A percentile compares a stretch with the other conserved stretches of the same genome.
Evolutionary conservation across 2,113 vertebrate genomes (phyloP).

Genomic region (Oreotrochilus melanogaster): DNA sequence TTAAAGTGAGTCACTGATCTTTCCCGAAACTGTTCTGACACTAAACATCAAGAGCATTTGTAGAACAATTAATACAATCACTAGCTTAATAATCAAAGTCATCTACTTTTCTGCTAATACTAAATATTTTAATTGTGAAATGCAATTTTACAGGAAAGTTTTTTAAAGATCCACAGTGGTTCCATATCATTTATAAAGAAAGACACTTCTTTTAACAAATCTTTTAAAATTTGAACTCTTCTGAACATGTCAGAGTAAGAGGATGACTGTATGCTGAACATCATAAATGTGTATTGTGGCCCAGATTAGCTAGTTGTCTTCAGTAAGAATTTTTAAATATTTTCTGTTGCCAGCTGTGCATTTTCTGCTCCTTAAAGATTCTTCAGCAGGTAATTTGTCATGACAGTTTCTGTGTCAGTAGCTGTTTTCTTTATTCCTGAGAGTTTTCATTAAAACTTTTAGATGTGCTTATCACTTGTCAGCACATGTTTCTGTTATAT

Average conservation of each 20-base stretch:
- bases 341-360: neutral
- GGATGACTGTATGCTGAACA: neutral
- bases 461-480: neutral
- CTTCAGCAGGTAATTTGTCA: conserved; percentile 11
- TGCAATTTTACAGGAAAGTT: neutral
- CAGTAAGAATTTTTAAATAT: neutral
- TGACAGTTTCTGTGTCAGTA: conserved; percentile 14
- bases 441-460: conserved; percentile 52
- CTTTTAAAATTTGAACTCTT: neutral
- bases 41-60: neutral
- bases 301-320: neutral
- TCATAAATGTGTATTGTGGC: neutral
- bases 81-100: neutral
- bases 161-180: neutral
- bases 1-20: neutral
- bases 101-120: neutral
- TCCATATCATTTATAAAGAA: neutral
- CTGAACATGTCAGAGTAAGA: neutral
- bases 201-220: neutral
- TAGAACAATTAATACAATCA: neutral
- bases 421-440: conserved; percentile 12
- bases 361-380: neutral
- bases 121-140: neutral
- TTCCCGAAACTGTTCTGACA: neutral
- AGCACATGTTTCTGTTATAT: conserved; percentile 11